Evolutionary conservation across 2,888 invertebrate genomes (phyloP).

Genomic region (Halictus quadricinctus): DNA sequence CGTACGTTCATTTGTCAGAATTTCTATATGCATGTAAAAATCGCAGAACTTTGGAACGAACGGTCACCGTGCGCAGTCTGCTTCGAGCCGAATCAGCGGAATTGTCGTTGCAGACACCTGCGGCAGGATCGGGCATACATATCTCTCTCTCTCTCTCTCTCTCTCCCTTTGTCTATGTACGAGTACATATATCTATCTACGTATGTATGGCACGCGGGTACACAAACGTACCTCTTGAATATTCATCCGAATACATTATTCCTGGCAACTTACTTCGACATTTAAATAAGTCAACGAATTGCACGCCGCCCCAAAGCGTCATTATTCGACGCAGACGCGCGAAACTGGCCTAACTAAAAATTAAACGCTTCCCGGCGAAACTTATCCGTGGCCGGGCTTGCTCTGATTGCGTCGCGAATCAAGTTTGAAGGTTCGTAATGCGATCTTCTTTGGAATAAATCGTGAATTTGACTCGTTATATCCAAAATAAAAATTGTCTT

Average conservation of each 20-base stretch:
- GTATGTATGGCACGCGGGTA: constrained; percentile 16
- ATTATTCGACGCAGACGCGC: neutral
- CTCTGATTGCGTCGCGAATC: neutral
- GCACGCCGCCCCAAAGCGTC: constrained; percentile 1
- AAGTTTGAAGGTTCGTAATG: neutral
- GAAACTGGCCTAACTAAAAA: neutral
- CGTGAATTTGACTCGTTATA: too few relatives aligned
- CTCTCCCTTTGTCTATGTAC: neutral
- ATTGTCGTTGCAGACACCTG: constrained; percentile 48
- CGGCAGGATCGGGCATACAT: constrained; percentile 28
- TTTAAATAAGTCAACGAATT: constrained; percentile 59
- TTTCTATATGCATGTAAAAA: constrained; percentile 50
- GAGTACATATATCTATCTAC: neutral
- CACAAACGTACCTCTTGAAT: constrained; percentile 40
- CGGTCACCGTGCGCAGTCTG: constrained; percentile 17
- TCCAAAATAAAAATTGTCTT: too few relatives aligned
- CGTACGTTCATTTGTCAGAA: constrained; percentile 51
- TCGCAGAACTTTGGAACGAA: constrained; percentile 44
- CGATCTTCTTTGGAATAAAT: neutral
- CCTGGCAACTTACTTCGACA: constrained; percentile 52
- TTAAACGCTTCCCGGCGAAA: neutral
- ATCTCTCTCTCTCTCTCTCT: neutral
- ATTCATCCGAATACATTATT: constrained; percentile 54
- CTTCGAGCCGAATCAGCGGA: constrained; percentile 42
- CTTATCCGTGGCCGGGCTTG: neutral